phyloP scores from a whole-genome alignment of 2,888 invertebrate genomes.

The Caenorhabditis zanzibari region DNA sequence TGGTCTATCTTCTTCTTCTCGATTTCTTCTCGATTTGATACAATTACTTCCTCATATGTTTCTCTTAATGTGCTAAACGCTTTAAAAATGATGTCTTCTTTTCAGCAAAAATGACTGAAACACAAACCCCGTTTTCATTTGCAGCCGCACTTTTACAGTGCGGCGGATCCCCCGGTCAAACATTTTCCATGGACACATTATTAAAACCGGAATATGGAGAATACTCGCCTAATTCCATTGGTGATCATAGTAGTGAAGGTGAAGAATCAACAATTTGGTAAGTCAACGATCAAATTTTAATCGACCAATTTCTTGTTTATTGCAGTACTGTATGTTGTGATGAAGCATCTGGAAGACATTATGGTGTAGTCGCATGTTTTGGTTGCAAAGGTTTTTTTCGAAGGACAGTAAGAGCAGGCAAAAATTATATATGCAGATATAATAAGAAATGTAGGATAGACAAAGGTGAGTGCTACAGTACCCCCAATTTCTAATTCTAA shows the following conservation, averaged over 20 bases:
- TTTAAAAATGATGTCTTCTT: too few species aligned
- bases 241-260: constrained; percentile 27
- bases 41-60: constrained; percentile 8
- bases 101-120: constrained; percentile 58
- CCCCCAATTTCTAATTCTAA: not conserved
- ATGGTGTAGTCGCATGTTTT: constrained; percentile 82
- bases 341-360: constrained; percentile 81
- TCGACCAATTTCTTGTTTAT: not conserved
- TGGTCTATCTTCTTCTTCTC: not conserved
- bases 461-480: constrained; percentile 72
- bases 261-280: constrained; percentile 72
- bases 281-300: constrained; percentile 8
- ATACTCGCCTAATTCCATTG: constrained; percentile 61
- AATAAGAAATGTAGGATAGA: constrained; percentile 81
- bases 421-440: constrained; percentile 81
- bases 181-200: constrained; percentile 60
- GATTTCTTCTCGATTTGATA: not conserved
- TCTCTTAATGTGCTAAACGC: not conserved
- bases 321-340: constrained; percentile 82
- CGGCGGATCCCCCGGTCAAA: constrained; percentile 62
- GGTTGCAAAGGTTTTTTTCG: constrained; percentile 83
- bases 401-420: constrained; percentile 80
- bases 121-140: constrained; percentile 69
- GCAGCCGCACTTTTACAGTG: constrained; percentile 69
- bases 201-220: constrained; percentile 66